Base-by-base conservation (phyloP, 2,888 invertebrate genomes). In the Punctoribates punctum region DNA sequence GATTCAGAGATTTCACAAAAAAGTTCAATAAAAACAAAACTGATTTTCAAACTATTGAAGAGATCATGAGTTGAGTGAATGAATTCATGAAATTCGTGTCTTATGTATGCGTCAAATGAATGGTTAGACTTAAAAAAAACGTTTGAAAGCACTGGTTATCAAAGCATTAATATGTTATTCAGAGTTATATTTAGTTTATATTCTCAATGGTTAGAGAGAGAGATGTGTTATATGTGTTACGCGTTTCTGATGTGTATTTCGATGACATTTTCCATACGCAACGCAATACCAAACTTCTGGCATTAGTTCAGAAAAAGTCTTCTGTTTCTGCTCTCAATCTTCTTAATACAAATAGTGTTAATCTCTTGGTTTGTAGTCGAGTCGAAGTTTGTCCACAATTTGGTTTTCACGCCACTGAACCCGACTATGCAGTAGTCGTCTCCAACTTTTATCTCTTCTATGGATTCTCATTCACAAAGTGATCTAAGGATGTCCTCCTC, bases 201-300 rank as follows among this genome's bases (percentile, higher is more conserved):
- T 42, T 42, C 42, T 42, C 42, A 42, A 42, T 42, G 42, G 42
- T 42, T 42, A 1, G 11, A 42, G 42, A 9, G 20, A 11, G 29
- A 62, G 34, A 34, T 65, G 62, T 65, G 34, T 65, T 65, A 34
- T 34, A 27, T 4, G 9, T 2, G 9, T 23, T 54, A n/a, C 23
- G 6, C 23, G 6, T 48, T 11, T 11, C 48, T 48, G 2, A 17
- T 13, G 11, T 15, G 0, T 6, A n/a, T 38, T 67, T 38, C 20
- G 65, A 72, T 72, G 72, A 72, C 72, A 72, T 72, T 72, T 13
- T 72, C 62, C 54, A 54, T 23, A 62, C 62, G 62, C 62, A 62
- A 62, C 62, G 62, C 62, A 62, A 62, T 62, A 23, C 27, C 29
- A 25, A 54, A 54, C 29, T 62, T 62, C 27, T 62, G 62, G 62